These are phyloP conservation scores for Lycodopsis pacificus DNA, from an alignment of 2,797 vertebrate species.

Conservation along the genomic window DNA sequence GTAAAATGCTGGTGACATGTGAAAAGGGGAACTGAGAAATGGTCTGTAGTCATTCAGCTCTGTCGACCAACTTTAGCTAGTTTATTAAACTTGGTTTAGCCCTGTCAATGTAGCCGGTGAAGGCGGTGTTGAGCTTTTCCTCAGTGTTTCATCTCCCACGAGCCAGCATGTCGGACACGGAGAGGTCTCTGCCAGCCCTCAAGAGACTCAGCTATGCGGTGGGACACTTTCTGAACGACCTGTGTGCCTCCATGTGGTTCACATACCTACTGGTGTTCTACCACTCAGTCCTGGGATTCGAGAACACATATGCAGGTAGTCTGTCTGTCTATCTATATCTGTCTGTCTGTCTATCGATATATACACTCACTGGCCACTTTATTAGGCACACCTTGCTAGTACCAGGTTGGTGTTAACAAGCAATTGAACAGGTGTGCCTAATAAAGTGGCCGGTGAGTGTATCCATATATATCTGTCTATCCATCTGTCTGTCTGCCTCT, in stretches of 20 bases:
- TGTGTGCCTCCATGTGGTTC: conserved; percentile 97
- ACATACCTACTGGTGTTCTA: conserved; percentile 94
- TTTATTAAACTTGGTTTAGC: fast-evolving
- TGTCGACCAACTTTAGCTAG: not conserved
- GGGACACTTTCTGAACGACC: conserved; percentile 94
- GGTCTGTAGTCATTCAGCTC: not conserved
- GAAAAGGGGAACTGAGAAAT: not conserved
- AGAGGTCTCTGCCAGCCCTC: conserved; percentile 61
- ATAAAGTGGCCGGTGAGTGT: too few species aligned
- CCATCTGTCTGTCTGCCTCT: not conserved
- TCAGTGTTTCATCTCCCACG: fast-evolving
- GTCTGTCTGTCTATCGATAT: not conserved
- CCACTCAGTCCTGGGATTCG: conserved; percentile 91
- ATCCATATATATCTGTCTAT: not conserved
- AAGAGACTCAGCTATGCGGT: conserved; percentile 86
- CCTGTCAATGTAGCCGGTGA: not conserved
- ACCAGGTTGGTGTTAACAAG: too few species aligned
- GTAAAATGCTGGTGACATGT: not conserved
- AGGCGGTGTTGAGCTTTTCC: not conserved
- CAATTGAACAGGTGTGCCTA: too few species aligned
- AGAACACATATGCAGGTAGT: conserved; percentile 84
- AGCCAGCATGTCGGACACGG: conserved; percentile 65
- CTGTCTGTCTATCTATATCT: not conserved
- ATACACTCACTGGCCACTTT: too few species aligned
- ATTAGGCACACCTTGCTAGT: too few species aligned